Evolutionary conservation across 2,888 invertebrate genomes (phyloP).

Genomic region (Acanthosepion pharaonis): DNA sequence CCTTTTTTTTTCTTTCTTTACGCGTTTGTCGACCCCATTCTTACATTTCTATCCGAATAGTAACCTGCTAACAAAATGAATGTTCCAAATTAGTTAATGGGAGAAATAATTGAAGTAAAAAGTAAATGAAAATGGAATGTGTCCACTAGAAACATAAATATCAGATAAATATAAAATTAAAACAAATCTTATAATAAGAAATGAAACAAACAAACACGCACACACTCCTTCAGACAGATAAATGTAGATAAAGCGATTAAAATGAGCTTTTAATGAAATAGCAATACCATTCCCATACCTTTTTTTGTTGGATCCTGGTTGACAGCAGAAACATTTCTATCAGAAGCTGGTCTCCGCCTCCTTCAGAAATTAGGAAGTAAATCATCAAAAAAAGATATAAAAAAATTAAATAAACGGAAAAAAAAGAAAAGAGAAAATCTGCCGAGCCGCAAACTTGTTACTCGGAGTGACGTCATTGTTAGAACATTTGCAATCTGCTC

Average conservation of each 20-base stretch:
- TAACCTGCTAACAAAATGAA: no score
- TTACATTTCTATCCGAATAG: no score
- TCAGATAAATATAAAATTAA: no score
- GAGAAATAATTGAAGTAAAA: no score
- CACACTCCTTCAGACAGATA: no score
- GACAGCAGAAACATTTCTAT: background rate
- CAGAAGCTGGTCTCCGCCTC: background rate
- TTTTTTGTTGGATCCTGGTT: background rate
- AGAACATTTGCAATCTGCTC: background rate
- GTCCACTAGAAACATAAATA: no score
- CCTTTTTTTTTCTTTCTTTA: no score
- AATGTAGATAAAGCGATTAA: background rate
- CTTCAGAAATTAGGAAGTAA: background rate
- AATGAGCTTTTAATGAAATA: background rate
- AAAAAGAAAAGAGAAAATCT: background rate
- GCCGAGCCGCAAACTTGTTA: background rate
- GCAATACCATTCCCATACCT: background rate
- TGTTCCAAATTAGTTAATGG: no score
- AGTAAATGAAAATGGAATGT: no score
- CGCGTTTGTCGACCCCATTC: no score
- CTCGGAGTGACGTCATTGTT: background rate
- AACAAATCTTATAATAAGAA: no score
- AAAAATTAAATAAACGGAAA: background rate
- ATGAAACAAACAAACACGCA: no score
- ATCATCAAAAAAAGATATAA: background rate